Percentiles rank a stretch among this genome's conserved stretches.
These are phyloP conservation scores for Miichthys miiuy DNA, from an alignment of 2,797 vertebrate species.

Conservation along the genomic window DNA sequence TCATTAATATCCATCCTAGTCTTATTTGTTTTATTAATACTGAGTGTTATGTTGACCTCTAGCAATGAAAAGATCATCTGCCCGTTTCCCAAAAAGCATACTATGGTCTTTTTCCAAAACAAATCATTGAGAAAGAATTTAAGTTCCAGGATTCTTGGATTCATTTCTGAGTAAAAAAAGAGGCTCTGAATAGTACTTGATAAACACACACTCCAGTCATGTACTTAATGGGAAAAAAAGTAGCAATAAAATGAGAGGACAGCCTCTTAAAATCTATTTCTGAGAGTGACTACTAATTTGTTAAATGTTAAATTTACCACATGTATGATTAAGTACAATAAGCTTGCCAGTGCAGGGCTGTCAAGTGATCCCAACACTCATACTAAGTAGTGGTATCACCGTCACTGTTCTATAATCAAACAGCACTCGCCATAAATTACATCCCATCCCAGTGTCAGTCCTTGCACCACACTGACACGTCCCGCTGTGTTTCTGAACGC, in stretches of 20 bases:
- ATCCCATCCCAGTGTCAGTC: conserved; percentile 53
- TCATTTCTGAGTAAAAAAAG: conserved; percentile 33
- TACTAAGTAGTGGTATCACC: conserved; percentile 33
- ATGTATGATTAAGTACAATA: conserved; percentile 30
- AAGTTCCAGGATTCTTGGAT: conserved; percentile 41
- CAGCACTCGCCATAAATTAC: conserved; percentile 54
- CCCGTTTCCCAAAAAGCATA: conserved; percentile 55
- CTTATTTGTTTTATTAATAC: conserved; percentile 66
- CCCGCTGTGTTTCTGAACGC: conserved; percentile 47
- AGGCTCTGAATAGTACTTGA: conserved; percentile 21
- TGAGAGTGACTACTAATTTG: conserved; percentile 16
- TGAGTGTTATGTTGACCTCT: conserved; percentile 63
- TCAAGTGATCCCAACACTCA: conserved; percentile 30
- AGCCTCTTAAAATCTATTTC: conserved; percentile 31
- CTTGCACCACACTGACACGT: conserved; percentile 47
- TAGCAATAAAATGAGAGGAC: conserved; percentile 18
- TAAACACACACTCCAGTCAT: conserved; percentile 46
- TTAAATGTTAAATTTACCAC: conserved; percentile 32
- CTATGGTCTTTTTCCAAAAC: conserved; percentile 45
- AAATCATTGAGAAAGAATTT: conserved; percentile 53
- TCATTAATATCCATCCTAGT: conserved; percentile 61
- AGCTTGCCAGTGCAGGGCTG: conserved; percentile 19
- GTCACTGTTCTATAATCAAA: conserved; percentile 50
- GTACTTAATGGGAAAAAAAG: conserved; percentile 23
- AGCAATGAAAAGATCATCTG: conserved; percentile 53